phyloP scores from a whole-genome alignment of 2,113 vertebrate genomes.

The Bambusicola thoracicus region DNA sequence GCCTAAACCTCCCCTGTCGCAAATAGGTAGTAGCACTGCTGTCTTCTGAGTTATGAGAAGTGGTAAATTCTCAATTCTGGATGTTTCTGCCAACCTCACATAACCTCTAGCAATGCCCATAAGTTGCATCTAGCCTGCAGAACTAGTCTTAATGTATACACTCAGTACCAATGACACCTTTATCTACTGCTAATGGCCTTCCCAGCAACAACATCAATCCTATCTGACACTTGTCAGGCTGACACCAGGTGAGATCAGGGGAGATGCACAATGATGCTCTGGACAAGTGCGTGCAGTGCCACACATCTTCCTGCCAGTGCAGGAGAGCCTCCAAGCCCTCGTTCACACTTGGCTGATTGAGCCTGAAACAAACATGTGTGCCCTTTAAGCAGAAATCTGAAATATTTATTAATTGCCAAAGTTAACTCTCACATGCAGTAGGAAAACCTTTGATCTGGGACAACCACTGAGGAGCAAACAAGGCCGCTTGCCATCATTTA shows the following conservation, averaged over 20 bases:
- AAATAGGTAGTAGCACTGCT: neutral
- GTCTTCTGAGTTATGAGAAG: neutral
- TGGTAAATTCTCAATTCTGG: neutral
- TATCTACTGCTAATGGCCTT: neutral
- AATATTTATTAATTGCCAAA: neutral
- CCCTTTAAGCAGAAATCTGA: neutral
- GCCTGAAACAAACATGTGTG: rapidly evolving
- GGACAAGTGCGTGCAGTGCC: neutral
- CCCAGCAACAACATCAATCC: neutral
- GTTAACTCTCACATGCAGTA: neutral
- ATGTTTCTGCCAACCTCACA: neutral
- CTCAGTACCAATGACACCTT: neutral
- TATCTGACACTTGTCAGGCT: neutral
- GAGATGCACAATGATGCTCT: neutral
- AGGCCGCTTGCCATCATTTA: neutral
- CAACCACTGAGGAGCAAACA: neutral
- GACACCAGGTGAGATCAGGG: no score
- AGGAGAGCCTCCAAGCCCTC: neutral
- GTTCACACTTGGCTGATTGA: neutral
- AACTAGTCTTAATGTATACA: neutral
- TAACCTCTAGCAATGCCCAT: neutral
- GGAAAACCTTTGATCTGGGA: neutral
- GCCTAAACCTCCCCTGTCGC: no score
- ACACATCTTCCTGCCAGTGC: neutral
- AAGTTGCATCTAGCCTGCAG: neutral